phyloP scores from a whole-genome alignment of 2,797 vertebrate species.

The Phaenicophaeus curvirostris region DNA sequence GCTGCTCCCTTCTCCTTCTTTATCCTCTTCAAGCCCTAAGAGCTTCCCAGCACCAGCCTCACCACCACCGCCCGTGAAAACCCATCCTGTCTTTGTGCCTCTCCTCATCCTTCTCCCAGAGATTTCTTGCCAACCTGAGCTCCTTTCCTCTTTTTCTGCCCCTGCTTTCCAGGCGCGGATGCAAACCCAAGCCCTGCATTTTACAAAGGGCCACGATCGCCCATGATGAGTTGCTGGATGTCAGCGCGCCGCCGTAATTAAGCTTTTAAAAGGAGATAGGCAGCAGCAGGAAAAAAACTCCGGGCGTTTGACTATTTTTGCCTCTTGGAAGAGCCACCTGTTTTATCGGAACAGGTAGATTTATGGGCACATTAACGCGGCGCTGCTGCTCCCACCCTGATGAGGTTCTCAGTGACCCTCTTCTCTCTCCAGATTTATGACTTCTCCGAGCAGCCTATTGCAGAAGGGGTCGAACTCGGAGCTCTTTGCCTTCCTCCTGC shows the following conservation, averaged over 20 bases:
- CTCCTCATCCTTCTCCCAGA: background rate
- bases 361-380: constrained; percentile 35
- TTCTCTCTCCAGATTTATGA: constrained; percentile 24
- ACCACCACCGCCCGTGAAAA: rapidly evolving
- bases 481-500: background rate
- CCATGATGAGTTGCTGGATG: background rate
- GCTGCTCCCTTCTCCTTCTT: background rate
- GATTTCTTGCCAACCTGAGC: background rate
- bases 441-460: background rate
- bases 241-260: background rate
- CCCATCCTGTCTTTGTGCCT: rapidly evolving
- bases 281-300: background rate
- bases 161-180: background rate
- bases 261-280: constrained; percentile 6
- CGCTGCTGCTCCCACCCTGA: constrained; percentile 55
- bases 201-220: too few species aligned
- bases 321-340: constrained; percentile 55
- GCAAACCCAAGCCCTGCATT: background rate
- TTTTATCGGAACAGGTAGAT: constrained; percentile 25
- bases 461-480: background rate
- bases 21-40: background rate
- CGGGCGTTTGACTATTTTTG: background rate
- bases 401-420: constrained; percentile 59
- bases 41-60: rapidly evolving
- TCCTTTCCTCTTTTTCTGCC: background rate